Percentiles rank a stretch among this genome's conserved stretches.
phyloP scores from a whole-genome alignment of 2,888 invertebrate species.

The Tetheella fluctuosa region DNA sequence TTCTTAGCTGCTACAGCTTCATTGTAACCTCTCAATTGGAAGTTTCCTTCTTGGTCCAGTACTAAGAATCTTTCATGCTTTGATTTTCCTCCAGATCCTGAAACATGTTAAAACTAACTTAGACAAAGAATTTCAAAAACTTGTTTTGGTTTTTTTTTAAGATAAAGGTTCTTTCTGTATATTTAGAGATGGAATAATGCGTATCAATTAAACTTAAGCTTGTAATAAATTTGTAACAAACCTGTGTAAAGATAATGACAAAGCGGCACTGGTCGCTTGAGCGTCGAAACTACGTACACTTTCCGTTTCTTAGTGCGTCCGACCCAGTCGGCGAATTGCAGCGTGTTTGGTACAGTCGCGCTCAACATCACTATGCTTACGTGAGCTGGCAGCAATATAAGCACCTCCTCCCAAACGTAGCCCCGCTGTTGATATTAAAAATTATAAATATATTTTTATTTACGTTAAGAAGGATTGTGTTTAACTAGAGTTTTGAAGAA shows the following conservation, averaged over 20 bases:
- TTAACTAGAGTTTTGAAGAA: too few relatives aligned
- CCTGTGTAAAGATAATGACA: slow-evolving; percentile 97
- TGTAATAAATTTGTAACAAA: slow-evolving; percentile 16
- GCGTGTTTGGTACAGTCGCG: slow-evolving; percentile 98
- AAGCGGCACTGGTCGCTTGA: slow-evolving; percentile 96
- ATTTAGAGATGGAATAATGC: too few relatives aligned
- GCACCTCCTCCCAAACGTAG: slow-evolving; percentile 99
- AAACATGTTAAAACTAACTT: slow-evolving; percentile 15
- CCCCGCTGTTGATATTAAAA: slow-evolving; percentile 87
- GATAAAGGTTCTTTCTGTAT: too few relatives aligned
- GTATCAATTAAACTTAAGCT: background rate
- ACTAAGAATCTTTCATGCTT: slow-evolving; percentile 91
- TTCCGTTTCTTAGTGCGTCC: slow-evolving; percentile 94
- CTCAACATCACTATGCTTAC: slow-evolving; percentile 98
- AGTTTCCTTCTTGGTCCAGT: slow-evolving; percentile 90
- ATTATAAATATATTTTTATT: background rate
- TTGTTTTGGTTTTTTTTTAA: too few relatives aligned
- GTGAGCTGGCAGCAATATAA: slow-evolving; percentile 97
- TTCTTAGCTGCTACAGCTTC: slow-evolving; percentile 82
- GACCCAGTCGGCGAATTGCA: slow-evolving; percentile 98
- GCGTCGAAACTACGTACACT: slow-evolving; percentile 96
- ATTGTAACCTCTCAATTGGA: slow-evolving; percentile 87
- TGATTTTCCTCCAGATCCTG: slow-evolving; percentile 88
- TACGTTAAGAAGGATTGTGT: background rate
- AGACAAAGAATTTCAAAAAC: background rate